Evolutionary conservation across 2,797 vertebrate genomes (phyloP).

Genomic region (Cuculus canorus): DNA sequence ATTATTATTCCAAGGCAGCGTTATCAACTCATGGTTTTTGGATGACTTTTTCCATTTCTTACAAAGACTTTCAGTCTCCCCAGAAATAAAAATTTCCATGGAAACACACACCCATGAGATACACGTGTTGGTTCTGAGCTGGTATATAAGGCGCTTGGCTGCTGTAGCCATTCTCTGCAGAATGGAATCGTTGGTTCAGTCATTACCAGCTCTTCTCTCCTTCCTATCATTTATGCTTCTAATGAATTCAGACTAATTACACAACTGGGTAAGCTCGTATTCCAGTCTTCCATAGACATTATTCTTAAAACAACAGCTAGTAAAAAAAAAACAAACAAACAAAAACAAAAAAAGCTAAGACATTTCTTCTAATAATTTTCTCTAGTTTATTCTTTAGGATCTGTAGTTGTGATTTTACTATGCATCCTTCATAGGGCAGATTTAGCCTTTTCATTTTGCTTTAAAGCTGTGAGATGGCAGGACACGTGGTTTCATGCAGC

Average conservation of each 20-base stretch:
- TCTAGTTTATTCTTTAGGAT: not conserved
- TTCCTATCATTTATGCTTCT: not conserved
- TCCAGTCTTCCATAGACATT: not conserved
- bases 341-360: not conserved
- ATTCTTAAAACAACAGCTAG: not conserved
- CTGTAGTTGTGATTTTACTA: not conserved
- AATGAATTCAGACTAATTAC: not conserved
- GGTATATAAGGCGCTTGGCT: not conserved
- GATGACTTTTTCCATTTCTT: not conserved
- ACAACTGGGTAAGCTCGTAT: not conserved
- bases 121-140: not conserved
- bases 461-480: not conserved
- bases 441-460: not conserved
- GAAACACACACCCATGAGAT: constrained; percentile 16
- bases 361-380: not conserved
- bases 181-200: not conserved
- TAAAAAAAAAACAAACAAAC: too few species aligned
- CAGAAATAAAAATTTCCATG: constrained; percentile 34
- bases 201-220: not conserved
- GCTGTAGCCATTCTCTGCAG: not conserved
- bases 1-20: not conserved
- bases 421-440: not conserved
- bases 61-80: not conserved
- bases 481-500: not conserved
- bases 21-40: not conserved